Base-by-base conservation (phyloP, 2,888 invertebrate species). In the Microchrysa polita region DNA sequence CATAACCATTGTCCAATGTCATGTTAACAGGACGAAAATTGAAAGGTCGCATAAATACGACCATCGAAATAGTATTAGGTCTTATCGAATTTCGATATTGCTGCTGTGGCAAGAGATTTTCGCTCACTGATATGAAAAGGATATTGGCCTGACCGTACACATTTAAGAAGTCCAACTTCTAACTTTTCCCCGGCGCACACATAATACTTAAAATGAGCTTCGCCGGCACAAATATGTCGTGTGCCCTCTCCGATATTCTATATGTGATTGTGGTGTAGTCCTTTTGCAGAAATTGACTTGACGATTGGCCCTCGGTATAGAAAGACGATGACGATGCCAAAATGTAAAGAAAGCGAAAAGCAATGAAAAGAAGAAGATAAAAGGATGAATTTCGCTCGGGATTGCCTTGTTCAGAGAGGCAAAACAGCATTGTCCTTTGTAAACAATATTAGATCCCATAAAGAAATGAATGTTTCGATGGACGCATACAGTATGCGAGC, bases 371-470 rank as follows among this genome's bases (percentile, higher is more conserved):
- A 48, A 10, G 10, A 48, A 48, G 48, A 48, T 48, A 48, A 48
- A 48, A 48, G 16, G 48, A 34, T 7, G 48, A 48, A 12, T 48
- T 48, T 48, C 2, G 18, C n/a, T 20, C 34, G 40, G 23, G 16
- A 61, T 5, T 40, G 2, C 61, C 61, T 40, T 61, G 53, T 67
- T 67, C 67, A 10, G n/a, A n/a, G n/a, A n/a, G 53, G 23, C 52
- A 42, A 63, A 34, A 63, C 42, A 12, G 42, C 42, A 5, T 27
- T 67, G 67, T 67, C 67, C 67, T 67, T 67, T 67, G 53, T 67
- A 67, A 67, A 67, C 67, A 67, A 67, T 52, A 67, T 34, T 34
- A 67, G 53, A 67, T 53, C 53, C 53, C 67, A 67, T 67, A 53
- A 67, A 67, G 67, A 52, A 67, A 63, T 63, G 12, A 27, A 65